Conservation (phyloP, 2,797 vertebrate species). For the Scleropages formosus region DNA sequence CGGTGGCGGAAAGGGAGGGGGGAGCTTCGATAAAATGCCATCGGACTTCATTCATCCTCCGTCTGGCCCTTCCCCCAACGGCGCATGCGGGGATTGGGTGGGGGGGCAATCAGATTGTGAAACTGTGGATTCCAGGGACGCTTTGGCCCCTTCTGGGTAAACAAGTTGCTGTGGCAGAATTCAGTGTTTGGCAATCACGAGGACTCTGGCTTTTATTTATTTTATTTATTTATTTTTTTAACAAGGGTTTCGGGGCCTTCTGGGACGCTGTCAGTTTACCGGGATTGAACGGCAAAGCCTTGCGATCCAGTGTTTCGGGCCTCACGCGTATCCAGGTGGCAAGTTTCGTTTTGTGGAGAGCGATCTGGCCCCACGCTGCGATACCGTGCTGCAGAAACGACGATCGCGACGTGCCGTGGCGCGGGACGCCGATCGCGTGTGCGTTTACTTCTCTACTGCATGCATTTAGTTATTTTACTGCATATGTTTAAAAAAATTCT, state of each 20-base stretch:
- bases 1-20: constrained; percentile 13
- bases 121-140: constrained; percentile 45
- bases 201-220: constrained; percentile 20
- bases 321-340: no score
- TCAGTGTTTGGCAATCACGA: constrained; percentile 31
- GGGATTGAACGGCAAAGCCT: constrained; percentile 10
- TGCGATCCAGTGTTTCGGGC: not conserved
- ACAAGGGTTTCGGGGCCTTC: not conserved
- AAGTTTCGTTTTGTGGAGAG: no score
- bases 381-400: no score
- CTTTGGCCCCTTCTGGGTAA: constrained; percentile 43
- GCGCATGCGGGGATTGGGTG: constrained; percentile 30
- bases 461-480: no score
- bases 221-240: no score
- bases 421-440: no score
- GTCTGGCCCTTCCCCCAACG: constrained; percentile 22
- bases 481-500: no score
- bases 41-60: constrained; percentile 32
- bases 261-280: constrained; percentile 1
- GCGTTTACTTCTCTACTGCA: no score
- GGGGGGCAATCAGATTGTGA: constrained; percentile 37
- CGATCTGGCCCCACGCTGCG: no score
- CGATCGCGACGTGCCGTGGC: no score
- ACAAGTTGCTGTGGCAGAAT: constrained; percentile 38
- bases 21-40: constrained; percentile 18